Percentiles rank a stretch among this genome's conserved stretches.
These are phyloP conservation scores for Vanessa atalanta DNA, from an alignment of 1,140 invertebrate genomes.

Conservation along the genomic window DNA sequence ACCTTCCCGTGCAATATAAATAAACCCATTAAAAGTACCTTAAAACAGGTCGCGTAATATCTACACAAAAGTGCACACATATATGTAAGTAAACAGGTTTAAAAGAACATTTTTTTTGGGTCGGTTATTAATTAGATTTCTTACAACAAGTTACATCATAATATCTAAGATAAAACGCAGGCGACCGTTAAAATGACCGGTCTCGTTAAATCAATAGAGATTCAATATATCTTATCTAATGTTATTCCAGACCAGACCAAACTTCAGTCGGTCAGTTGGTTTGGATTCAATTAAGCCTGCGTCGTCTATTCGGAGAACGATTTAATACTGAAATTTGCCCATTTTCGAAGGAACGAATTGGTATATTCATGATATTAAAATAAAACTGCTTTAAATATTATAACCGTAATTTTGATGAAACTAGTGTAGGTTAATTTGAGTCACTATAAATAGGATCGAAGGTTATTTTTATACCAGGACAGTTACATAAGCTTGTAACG, in stretches of 20 bases:
- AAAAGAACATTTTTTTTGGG: too few relatives aligned
- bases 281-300: constrained; percentile 24
- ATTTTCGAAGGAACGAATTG: not conserved
- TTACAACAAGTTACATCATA: not conserved
- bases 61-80: too few relatives aligned
- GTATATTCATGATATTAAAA: not conserved
- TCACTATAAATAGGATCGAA: too few relatives aligned
- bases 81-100: too few relatives aligned
- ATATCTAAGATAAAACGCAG: not conserved
- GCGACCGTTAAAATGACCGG: not conserved
- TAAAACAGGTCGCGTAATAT: too few relatives aligned
- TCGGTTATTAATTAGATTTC: not conserved
- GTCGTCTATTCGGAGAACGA: not conserved
- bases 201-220: constrained; percentile 7
- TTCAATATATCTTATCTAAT: constrained; percentile 31
- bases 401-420: too few relatives aligned
- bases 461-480: too few relatives aligned
- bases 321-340: constrained; percentile 3
- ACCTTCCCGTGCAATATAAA: too few relatives aligned
- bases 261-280: constrained; percentile 8
- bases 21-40: too few relatives aligned
- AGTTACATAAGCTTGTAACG: too few relatives aligned
- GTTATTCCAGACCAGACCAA: constrained; percentile 20
- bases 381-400: not conserved
- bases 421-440: too few relatives aligned